Evolutionary conservation across 2,888 invertebrate species (phyloP).

Genomic region (Tanytarsus gracilentus): DNA sequence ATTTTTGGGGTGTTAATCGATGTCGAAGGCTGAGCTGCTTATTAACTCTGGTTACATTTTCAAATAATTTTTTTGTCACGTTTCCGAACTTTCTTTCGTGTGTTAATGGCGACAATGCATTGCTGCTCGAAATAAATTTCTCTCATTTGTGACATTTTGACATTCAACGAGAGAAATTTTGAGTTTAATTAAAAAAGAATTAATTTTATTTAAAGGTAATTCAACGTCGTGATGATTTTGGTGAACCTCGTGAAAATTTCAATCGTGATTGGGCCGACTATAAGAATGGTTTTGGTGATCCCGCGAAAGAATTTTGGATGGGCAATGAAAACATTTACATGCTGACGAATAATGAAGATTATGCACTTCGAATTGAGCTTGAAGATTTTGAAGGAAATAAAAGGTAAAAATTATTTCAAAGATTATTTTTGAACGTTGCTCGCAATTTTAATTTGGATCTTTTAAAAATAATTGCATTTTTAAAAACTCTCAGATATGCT

Average conservation of each 20-base stretch:
- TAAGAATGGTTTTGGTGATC: constrained; percentile 87
- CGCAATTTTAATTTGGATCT: not conserved
- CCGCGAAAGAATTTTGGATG: constrained; percentile 82
- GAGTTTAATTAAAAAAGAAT: not conserved
- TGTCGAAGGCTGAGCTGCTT: too few species aligned
- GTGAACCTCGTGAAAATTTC: constrained; percentile 80
- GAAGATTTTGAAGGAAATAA: constrained; percentile 91
- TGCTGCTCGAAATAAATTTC: not conserved
- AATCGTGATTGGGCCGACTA: constrained; percentile 88
- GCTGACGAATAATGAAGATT: constrained; percentile 86
- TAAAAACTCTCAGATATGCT: constrained; percentile 55
- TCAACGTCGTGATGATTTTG: constrained; percentile 80
- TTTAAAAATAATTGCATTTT: not conserved
- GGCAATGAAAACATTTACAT: constrained; percentile 91
- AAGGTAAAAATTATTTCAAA: constrained; percentile 48
- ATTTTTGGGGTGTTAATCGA: too few species aligned
- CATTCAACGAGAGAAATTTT: not conserved
- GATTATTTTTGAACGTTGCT: not conserved
- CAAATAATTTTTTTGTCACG: not conserved
- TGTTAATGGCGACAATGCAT: not conserved
- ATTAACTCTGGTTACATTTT: not conserved
- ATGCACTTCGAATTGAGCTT: constrained; percentile 74
- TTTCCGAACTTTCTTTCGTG: constrained; percentile 7
- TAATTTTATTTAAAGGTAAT: constrained; percentile 57
- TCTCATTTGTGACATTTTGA: constrained; percentile 4